A percentile compares a stretch with the other conserved stretches of the same genome.
Conservation (phyloP, 2,797 vertebrate genomes). For the Atherinosoma microstoma region DNA sequence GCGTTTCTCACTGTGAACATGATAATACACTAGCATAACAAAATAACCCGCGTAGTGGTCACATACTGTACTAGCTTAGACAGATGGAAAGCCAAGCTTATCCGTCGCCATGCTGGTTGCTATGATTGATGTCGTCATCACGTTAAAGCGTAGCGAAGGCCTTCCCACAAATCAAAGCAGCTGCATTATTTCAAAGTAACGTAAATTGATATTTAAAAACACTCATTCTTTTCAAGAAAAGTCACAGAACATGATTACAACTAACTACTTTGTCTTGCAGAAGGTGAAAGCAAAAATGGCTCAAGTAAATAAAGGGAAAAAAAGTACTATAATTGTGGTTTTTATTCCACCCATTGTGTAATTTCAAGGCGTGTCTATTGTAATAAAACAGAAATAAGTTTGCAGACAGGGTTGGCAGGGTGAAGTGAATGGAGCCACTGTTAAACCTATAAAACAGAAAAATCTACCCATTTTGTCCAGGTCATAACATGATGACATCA, state of each 20-base stretch:
- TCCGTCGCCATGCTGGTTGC: conserved; percentile 85
- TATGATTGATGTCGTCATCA: conserved; percentile 73
- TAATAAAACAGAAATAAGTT: conserved; percentile 15
- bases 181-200: background rate
- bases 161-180: conserved; percentile 1
- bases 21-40: background rate
- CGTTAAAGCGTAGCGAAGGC: conserved; percentile 39
- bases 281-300: background rate
- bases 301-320: background rate
- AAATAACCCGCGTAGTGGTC: background rate
- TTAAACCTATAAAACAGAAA: conserved; percentile 26
- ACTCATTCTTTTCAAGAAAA: background rate
- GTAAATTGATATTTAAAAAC: background rate
- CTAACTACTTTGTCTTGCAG: background rate
- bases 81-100: conserved; percentile 65
- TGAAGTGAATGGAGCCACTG: conserved; percentile 12
- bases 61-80: conserved; percentile 36
- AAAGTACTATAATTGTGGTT: background rate
- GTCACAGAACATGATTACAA: background rate
- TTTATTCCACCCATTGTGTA: background rate
- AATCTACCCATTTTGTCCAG: conserved; percentile 10
- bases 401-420: conserved; percentile 2
- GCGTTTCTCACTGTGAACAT: conserved; percentile 40
- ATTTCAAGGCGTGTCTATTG: background rate
- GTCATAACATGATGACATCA: conserved; percentile 12